Evolutionary conservation across 2,888 invertebrate genomes (phyloP), one percentile per base, ranked within the genome.

Genomic region (Fragum sueziense): DNA sequence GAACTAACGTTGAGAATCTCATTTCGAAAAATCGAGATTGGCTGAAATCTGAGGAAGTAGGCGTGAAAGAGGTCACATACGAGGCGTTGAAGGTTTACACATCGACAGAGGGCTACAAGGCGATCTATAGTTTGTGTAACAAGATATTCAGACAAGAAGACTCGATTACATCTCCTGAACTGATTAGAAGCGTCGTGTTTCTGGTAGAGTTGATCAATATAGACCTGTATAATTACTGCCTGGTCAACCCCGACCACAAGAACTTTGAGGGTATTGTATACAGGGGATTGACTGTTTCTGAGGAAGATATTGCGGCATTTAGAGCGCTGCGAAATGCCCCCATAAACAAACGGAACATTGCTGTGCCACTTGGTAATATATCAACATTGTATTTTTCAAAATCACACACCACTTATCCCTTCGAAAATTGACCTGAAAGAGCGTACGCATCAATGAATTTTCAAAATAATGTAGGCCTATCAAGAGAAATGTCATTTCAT

Each of bases 141-240:
- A 65, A 65, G 11, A 80, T 85, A n/a, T 85, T 87, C 31, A 72
- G 85, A 4, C 67, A 79, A 22, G 84, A 85, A 31, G 79, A 81
- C 14, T 79, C 85, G 7, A 71, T 81, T 1, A 65, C 76, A 1
- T 57, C 71, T 17, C 74, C 65, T 0, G 79, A 85, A 25, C 75
- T 54, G 33, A 86, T 86, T 20, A 54, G 85, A 29, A 76, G 71
- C 54, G 82, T 80, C n/a, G 85, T 86, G 6, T 87, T 86, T 51
- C 80, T 87, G 25, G 80, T 87, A 0, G 87, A 87, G 67, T 79
- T 87, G 1, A 77, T 87, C 57, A 87, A 87, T 54, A 87, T 87
- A 20, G 87, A 87, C 57, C 69, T 87, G 27, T 87, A 57, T 62
- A 86, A 86, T 59, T 87, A 86, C 65, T 84, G 84, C 61, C 67